Base-by-base conservation (phyloP, 2,797 vertebrate species). In the Martes flavigula region DNA sequence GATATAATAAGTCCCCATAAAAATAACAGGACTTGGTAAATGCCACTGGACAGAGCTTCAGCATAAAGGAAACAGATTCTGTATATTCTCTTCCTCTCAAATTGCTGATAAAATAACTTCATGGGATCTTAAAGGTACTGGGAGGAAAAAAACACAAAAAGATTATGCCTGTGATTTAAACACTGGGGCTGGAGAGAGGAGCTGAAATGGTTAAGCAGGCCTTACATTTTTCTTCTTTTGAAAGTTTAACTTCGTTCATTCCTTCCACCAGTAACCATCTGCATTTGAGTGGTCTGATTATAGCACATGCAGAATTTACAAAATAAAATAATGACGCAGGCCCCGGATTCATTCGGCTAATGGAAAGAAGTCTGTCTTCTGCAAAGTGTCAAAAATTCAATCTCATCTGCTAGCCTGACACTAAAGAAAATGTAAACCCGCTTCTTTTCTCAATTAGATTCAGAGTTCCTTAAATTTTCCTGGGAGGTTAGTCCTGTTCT, bases 361-460 rank as follows among this genome's bases (percentile, higher is more conserved):
- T 91, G 96, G 96, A 90, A 96, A 94, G 83, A 43, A 88, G 58
- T 95, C 97, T 95, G 96, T 93, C 91, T 97, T 97, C 87, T 97
- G 95, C 91, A 78, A 97, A 96, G 96, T 97, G 97, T 97, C 98
- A 97, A 96, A 96, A 97, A 93, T 87, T 93, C 97, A 97, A 97
- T 98, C 92, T 97, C 95, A 90, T 98, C 96, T 96, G 92, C 92
- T 91, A 83, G 60, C 46, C 79, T 90, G n/a, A 96, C 90, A 83
- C 81, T 79, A 43, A 94, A 83, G 94, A 90, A 96, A 97, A 89
- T 11, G 9, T 64, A 96, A 97, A 92, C 73, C 25, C 0, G 2
- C 32, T 95, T 97, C 89, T 95, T 96, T 96, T 56, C 96, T 90
- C 98, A 98, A 93, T 97, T 97, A 97, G 95, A 96, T 66, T 90